Conservation (phyloP, 2,797 vertebrate species). For the Gymnothorax reevesii region DNA sequence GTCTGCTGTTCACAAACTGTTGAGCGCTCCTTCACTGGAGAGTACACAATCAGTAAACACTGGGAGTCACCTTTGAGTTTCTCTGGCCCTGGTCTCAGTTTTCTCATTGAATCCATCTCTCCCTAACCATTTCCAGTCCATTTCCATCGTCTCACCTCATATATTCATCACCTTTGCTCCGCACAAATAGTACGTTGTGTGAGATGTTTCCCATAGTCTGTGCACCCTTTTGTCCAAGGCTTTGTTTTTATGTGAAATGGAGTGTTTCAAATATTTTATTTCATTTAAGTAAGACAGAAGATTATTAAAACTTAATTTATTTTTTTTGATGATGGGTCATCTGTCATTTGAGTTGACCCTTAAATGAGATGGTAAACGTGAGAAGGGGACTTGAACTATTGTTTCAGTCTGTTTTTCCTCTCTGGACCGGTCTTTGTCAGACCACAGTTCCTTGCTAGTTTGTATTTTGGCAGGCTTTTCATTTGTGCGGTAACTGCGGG, state of each 20-base stretch:
- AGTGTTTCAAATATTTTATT: not conserved
- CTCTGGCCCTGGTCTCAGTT: not conserved
- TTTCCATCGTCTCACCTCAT: conserved; percentile 22
- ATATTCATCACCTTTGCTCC: conserved; percentile 28
- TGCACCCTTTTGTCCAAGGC: not conserved
- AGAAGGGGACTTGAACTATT: not conserved
- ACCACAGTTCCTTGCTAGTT: too few species aligned
- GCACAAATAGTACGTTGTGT: conserved; percentile 32
- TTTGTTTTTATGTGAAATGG: not conserved
- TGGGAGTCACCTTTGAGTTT: not conserved
- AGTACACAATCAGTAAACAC: conserved; percentile 1
- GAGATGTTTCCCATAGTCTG: conserved; percentile 43
- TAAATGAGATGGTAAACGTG: not conserved
- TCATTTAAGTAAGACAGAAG: not conserved
- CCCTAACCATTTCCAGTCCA: conserved; percentile 46
- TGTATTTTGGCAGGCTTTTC: not conserved
- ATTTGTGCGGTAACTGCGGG: conserved; percentile 13
- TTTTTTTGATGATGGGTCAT: not conserved
- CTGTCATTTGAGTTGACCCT: not conserved
- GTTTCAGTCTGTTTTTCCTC: not conserved
- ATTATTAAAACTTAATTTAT: not conserved
- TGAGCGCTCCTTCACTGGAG: conserved; percentile 3
- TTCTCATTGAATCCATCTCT: conserved; percentile 23
- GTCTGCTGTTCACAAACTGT: not conserved
- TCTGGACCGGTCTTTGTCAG: not conserved